Evolutionary conservation across 2,797 vertebrate genomes (phyloP), one percentile per base, ranked within the genome.

Genomic region (Apodemus agrarius): DNA sequence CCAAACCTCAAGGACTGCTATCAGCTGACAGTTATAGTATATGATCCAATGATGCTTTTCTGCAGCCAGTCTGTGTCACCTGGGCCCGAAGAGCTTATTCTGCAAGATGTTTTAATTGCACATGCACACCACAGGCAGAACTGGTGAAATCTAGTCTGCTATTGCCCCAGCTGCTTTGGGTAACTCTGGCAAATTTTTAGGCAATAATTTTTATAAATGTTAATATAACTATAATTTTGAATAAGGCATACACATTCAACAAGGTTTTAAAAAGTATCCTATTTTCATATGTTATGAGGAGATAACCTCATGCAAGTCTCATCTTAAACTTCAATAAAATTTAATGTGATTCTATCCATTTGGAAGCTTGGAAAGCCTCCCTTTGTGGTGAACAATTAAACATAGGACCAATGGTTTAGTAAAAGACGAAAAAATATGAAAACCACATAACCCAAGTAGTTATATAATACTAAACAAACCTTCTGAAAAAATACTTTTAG

Each of bases 381-480:
- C 74, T 95, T 24, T 95, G 96, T 95, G 97, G 92, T 96, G 81
- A 96, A 84, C 85, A 97, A 97, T 96, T 95, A 96, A 96, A 95
- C 6, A 49, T 94, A 97, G 59, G 96, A 93, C 83, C 69, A 95
- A 31, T 86, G 2, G 19, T 92, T 97, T 74, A 94, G 94, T 94
- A 96, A 97, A 97, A 97, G 65, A 89, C 43, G 90, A 91, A 96
- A 97, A 98, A 96, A 2, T 59, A 97, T 96, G 95, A 49, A 97
- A 97, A 93, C 97, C 92, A 92, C 92, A 97, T 91, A 97, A 96
- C 83, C 87, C 91, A 87, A 37, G 49, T 90, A 95, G 79, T 79
- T 61, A 78, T 63, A 96, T 89, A 93, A 97, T 97, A 74, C 97
- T 90, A 92, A 97, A 65, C 6, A 97, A 81, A 89, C 34, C 59